Evolutionary conservation across 2,797 vertebrate genomes (phyloP), one percentile per base, ranked within the genome.

Genomic region (Austrolebias charrua): DNA sequence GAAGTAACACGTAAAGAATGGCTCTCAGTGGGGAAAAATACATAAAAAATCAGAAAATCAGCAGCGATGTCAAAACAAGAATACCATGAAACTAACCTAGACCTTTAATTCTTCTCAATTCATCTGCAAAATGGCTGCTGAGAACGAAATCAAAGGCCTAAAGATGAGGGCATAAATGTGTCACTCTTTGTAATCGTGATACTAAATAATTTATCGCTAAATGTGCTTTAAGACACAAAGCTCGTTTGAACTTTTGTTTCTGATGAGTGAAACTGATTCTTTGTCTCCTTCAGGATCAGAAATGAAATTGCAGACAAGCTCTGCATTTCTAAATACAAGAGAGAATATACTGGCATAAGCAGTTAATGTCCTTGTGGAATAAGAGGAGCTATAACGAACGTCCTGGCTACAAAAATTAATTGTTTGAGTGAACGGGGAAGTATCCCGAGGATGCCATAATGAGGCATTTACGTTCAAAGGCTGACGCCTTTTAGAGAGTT

Each of bases 401-500:
- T 63, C 75, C 48, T 45, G 50, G 48, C 65, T 55, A 61, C 63
- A 66, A 78, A 68, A 40, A 51, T 82, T 82, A 70, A 80, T 54
- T 65, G 56, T 59, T 20, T 57, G 40, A 53, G 69, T 65, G 47
- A 61, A 65, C 13, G n/a, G 56, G 59, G 57, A 53, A 7, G 65
- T 51, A 67, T 59, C 76, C 69, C n/a, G 63, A 79, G 78, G 68
- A 75, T 75, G 72, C 24, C 12, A 6, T 82, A 73, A 84, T 75
- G 47, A 80, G 73, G 55, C 63, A 66, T 79, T 81, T 66, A 56
- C 52, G 81, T 64, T 63, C 60, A 56, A 4, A 73, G 79, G 73
- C 73, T 77, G 75, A 20, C 24, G 57, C 49, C 24, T 60, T 77
- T 33, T 49, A 20, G 10, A 11, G 15, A 16, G 15, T 50, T 5